Evolutionary conservation across 64 coral and sea anemone species (phyloP), one percentile per base, ranked within the genome.

Genomic region (Stichodactyla mertensii): DNA sequence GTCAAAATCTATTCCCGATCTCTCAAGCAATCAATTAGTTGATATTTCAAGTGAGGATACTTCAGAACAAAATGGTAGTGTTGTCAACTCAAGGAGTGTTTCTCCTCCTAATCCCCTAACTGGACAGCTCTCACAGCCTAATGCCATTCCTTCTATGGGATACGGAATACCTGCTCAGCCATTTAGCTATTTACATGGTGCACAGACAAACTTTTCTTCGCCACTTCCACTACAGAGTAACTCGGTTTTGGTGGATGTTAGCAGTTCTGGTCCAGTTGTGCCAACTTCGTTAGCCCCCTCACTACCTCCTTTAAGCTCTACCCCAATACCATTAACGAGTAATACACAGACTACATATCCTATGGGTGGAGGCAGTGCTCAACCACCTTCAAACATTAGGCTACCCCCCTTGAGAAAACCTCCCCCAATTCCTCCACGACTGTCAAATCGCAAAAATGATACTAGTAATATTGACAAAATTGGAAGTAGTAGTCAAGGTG

Each of bases 1-100:
- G 7, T 92, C 91, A 16, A 92, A 92, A 58, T 92, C 91, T 64
- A 55, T 88, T 64, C 91, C 91, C 78, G 86, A 92, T 57, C 80
- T 88, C 31, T 77, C 78, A 15, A 71, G 31, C 28, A 77, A 52
- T 85, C 86, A 81, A 9, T 79, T 92, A 77, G 86, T 92, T 24
- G 82, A 92, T 77, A 69, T 92, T 58, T 81, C 86, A 55, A 78
- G 83, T 85, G 60, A 31, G 19, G 83, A 26, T 85, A 14, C 6
- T 22, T 55, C 52, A 82, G 10, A 2, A 52, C 0, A 55, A 70
- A n/a, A n/a, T 22, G 7, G 27, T 26, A 31, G 19, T 54, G 51
- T 81, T 8, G 16, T 28, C 18, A 55, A 52, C 13, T 54, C 52
- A 4, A 81, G 15, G 6, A 81, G 78, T 81, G 78, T 81, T 18